Evolutionary conservation across 2,797 vertebrate species (phyloP).

Genomic region (Oreochromis grahami): DNA sequence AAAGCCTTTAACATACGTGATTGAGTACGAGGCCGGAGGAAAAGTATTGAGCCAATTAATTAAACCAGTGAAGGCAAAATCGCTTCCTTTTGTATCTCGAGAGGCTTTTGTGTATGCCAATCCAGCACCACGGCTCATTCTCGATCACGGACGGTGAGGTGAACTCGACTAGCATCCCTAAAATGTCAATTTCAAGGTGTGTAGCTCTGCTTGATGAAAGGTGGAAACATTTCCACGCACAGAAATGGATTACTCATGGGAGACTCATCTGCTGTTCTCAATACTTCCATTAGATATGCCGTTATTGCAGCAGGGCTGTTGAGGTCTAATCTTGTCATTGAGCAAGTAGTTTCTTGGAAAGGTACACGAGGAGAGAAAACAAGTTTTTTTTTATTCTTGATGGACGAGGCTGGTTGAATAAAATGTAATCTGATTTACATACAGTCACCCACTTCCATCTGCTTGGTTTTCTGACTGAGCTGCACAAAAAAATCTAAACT

Average conservation of each 20-base stretch:
- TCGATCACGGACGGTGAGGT: background rate
- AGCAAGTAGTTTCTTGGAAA: constrained; percentile 4
- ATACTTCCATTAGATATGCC: constrained; percentile 41
- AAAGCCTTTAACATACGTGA: background rate
- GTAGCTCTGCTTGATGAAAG: constrained; percentile 50
- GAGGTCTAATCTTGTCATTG: constrained; percentile 21
- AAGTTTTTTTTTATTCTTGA: background rate
- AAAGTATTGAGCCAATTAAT: constrained; percentile 7
- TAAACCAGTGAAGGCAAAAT: constrained; percentile 5
- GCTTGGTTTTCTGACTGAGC: background rate
- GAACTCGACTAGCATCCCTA: constrained; percentile 34
- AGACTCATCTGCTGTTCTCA: constrained; percentile 49
- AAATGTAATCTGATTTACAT: background rate
- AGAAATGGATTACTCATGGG: constrained; percentile 53
- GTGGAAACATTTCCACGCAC: constrained; percentile 50
- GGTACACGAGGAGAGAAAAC: constrained; percentile 2
- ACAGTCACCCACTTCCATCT: background rate
- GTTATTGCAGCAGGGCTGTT: constrained; percentile 17
- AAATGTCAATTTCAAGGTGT: constrained; percentile 70
- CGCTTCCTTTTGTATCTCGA: background rate
- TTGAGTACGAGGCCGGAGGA: background rate
- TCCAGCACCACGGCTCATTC: background rate
- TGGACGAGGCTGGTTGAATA: constrained; percentile 15
- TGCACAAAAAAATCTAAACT: background rate
- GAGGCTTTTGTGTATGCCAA: constrained; percentile 6